Base-by-base conservation (phyloP, 1,140 invertebrate genomes). In the Gonatopus flavifemur region DNA sequence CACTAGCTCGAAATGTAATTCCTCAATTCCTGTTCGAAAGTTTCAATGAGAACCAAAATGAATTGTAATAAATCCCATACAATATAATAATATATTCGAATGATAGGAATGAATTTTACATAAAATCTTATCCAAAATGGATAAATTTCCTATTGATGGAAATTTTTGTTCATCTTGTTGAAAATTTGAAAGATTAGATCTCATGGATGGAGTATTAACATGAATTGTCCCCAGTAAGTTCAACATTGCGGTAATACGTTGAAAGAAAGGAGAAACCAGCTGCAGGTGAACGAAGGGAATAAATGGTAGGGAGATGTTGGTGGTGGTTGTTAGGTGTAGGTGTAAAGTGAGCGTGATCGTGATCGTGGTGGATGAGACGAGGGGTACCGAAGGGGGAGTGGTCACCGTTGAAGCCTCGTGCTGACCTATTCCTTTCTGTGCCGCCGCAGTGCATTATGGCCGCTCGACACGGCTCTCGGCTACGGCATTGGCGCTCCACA, bases 391-490 rank as follows among this genome's bases (percentile, higher is more conserved):
- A 67, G 67, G 64, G 72, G 72, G 74, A 71, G 75, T 71, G 72
- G 75, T 70, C 72, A 58, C 40, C 59, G 58, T 46, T 55, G 55
- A 73, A 62, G 66, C 64, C 64, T 72, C 65, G 63, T 68, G 71
- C 69, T 73, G 74, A 75, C 72, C 74, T 75, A 75, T 76, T 74
- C 72, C 68, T 71, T 71, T 71, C 66, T 66, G 68, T 65, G 60
- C 51, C 62, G 57, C 24, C 36, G 64, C 71, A 74, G 74, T 76
- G 66, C 69, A 75, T 76, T 74, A 75, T 76, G 67, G 70, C 70
- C 62, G 66, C 69, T 74, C 65, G 59, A 55, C 57, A 57, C 54
- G 54, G 31, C 56, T 61, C 59, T 56, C 37, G 40, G 52, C 48
- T 39, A 36, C 46, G 28, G 10, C 35, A 18, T 51, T 19, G 35